Percentiles rank a stretch among this genome's conserved stretches.
Conservation (phyloP, 2,797 vertebrate species). For the Champsocephalus esox region DNA sequence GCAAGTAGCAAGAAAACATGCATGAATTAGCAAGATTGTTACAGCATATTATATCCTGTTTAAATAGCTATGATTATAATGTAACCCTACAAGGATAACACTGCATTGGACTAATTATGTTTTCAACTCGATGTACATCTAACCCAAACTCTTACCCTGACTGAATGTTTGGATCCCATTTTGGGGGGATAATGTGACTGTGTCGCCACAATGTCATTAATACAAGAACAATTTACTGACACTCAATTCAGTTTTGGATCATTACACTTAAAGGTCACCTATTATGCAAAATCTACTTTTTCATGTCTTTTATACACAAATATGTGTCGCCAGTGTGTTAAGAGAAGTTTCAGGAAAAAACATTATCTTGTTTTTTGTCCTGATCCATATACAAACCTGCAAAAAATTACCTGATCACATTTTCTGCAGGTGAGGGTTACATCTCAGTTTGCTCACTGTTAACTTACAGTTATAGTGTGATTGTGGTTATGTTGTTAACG, state of each 20-base stretch:
- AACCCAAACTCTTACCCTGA: background rate
- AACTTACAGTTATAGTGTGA: slow-evolving; percentile 21
- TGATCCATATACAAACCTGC: too few relatives aligned
- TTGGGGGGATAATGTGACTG: background rate
- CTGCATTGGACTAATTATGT: too few relatives aligned
- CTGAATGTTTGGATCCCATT: background rate
- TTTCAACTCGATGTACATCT: background rate
- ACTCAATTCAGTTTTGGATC: slow-evolving; percentile 22
- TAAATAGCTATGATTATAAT: too few relatives aligned
- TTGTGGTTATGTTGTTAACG: slow-evolving; percentile 21
- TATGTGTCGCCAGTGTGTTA: too few relatives aligned
- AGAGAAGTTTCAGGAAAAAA: too few relatives aligned
- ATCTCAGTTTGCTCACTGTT: slow-evolving; percentile 17
- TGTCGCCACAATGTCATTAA: slow-evolving; percentile 3
- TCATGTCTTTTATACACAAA: too few relatives aligned
- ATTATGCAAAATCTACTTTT: too few relatives aligned
- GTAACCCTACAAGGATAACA: too few relatives aligned
- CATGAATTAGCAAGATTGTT: background rate
- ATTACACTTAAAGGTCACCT: slow-evolving; percentile 1
- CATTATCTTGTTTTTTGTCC: too few relatives aligned
- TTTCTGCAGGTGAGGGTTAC: background rate
- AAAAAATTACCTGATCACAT: too few relatives aligned
- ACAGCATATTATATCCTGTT: background rate
- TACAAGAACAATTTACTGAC: background rate
- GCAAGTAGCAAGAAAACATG: background rate